phyloP scores from a whole-genome alignment of 2,888 invertebrate genomes.

The Drosophila lutescens region DNA sequence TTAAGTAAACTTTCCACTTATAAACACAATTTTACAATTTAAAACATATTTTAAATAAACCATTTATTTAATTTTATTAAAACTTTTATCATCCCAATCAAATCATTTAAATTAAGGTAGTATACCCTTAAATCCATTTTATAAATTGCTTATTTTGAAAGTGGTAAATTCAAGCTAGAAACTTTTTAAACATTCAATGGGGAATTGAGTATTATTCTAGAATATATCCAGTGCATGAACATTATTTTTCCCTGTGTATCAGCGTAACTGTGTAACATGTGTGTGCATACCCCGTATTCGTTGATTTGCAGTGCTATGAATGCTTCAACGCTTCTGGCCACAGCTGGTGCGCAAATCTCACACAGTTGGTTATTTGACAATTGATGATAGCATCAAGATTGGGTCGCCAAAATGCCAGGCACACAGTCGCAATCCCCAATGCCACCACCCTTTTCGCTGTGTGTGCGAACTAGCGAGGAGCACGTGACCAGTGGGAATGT shows the following conservation, averaged over 20 bases:
- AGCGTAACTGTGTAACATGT: conserved; percentile 16
- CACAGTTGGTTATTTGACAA: conserved; percentile 80
- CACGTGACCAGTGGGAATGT: conserved; percentile 47
- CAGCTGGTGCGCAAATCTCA: conserved; percentile 78
- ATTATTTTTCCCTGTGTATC: background rate
- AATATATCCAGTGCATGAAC: too few relatives aligned
- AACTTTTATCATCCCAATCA: too few relatives aligned
- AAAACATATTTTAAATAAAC: too few relatives aligned
- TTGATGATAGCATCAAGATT: conserved; percentile 78
- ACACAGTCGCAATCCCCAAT: conserved; percentile 1
- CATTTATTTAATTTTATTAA: too few relatives aligned
- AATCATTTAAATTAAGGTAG: too few relatives aligned
- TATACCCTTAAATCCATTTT: too few relatives aligned
- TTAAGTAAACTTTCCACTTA: too few relatives aligned
- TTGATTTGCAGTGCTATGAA: conserved; percentile 75
- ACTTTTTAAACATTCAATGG: too few relatives aligned
- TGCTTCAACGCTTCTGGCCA: conserved; percentile 76
- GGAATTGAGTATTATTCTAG: too few relatives aligned
- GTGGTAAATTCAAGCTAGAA: too few relatives aligned
- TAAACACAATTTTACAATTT: too few relatives aligned
- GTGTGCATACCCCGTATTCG: conserved; percentile 22
- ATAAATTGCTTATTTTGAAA: too few relatives aligned
- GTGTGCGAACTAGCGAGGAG: conserved; percentile 40
- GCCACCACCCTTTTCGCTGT: conserved; percentile 8
- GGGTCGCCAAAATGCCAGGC: conserved; percentile 66